Evolutionary conservation across 2,797 vertebrate species (phyloP).

Genomic region (Microctenopoma lineatum): DNA sequence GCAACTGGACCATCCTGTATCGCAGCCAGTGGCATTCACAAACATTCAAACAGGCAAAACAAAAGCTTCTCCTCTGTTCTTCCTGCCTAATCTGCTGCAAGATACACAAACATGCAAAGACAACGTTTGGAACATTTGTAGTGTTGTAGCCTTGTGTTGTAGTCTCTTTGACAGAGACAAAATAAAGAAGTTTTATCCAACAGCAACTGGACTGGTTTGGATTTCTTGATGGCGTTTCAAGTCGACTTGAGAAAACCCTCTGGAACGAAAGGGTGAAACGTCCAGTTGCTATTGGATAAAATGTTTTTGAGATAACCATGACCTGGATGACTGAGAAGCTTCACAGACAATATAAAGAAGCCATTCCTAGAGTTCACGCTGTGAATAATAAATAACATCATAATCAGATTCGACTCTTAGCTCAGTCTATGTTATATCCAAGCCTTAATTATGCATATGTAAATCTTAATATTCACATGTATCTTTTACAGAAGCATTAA

Average conservation of each 20-base stretch:
- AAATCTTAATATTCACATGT: background rate
- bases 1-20: constrained; percentile 22
- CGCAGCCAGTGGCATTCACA: background rate
- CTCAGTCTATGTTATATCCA: background rate
- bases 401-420: too few species aligned
- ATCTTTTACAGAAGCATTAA: background rate
- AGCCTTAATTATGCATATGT: background rate
- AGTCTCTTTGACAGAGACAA: background rate
- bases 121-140: background rate
- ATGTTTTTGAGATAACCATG: too few species aligned
- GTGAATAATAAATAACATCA: too few species aligned
- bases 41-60: background rate
- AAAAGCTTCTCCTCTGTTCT: constrained; percentile 12
- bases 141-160: background rate
- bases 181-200: too few species aligned
- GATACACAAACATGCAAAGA: constrained; percentile 1
- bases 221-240: too few species aligned
- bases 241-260: too few species aligned
- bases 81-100: background rate
- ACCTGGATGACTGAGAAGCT: too few species aligned
- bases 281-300: too few species aligned
- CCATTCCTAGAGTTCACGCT: too few species aligned
- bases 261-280: too few species aligned
- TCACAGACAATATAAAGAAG: too few species aligned
- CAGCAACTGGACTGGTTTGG: too few species aligned